Percentiles rank a stretch among this genome's conserved stretches.
Conservation (phyloP, 2,797 vertebrate species). For the Bradypodion ventrale region DNA sequence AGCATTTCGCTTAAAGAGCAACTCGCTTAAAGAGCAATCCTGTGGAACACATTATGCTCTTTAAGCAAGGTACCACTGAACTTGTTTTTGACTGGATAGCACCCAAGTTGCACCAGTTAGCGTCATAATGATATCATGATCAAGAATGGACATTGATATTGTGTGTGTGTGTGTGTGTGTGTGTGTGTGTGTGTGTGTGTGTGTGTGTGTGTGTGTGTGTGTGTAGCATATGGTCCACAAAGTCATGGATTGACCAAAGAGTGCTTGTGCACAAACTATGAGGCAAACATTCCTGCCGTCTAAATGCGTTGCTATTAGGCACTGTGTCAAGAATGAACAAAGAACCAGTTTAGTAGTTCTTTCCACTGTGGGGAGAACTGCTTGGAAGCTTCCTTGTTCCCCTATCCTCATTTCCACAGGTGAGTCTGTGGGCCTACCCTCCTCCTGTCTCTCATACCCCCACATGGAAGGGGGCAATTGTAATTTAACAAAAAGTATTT, state of each 20-base stretch:
- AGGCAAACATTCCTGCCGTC: conserved; percentile 63
- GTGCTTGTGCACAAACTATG: conserved; percentile 54
- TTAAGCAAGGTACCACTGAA: no score
- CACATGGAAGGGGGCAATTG: neutral
- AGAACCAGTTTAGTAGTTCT: conserved; percentile 61
- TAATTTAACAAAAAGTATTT: conserved; percentile 38
- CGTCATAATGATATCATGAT: neutral
- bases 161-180: conserved; percentile 23
- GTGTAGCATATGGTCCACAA: conserved; percentile 31
- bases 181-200: conserved; percentile 33
- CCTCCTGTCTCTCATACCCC: conserved; percentile 23
- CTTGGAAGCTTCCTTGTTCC: conserved; percentile 37
- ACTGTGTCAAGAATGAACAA: conserved; percentile 63
- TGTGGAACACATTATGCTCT: no score
- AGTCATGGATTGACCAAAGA: conserved; percentile 37
- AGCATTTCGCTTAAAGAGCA: no score
- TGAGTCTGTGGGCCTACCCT: conserved; percentile 57
- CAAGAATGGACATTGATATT: conserved; percentile 32
- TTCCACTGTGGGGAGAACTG: conserved; percentile 16
- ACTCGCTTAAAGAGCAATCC: no score
- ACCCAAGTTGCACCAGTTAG: neutral
- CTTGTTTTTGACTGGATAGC: neutral
- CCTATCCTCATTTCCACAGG: conserved; percentile 38
- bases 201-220: conserved; percentile 22
- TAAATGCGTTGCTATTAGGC: conserved; percentile 46